A percentile compares a stretch with the other conserved stretches of the same genome.
Conservation (phyloP, 2,888 invertebrate species). For the Atethmia centrago region DNA sequence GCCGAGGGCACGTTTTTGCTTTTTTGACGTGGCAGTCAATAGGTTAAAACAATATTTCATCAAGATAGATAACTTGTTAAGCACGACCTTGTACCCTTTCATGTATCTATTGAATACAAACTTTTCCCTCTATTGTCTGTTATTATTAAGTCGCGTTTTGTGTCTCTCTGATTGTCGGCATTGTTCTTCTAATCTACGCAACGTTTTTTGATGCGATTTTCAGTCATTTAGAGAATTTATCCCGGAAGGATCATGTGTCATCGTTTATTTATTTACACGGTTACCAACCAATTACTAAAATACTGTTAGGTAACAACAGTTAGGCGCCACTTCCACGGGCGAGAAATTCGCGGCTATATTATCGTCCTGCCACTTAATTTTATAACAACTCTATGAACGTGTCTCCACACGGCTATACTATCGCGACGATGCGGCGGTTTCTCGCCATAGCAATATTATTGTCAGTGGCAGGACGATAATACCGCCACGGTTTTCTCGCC, state of each 20-base stretch:
- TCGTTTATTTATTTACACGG: background rate
- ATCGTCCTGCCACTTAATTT: too few species aligned
- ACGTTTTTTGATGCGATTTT: background rate
- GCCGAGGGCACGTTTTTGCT: too few species aligned
- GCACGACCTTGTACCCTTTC: constrained; percentile 29
- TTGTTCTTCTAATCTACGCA: background rate
- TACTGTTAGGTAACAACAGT: constrained; percentile 3
- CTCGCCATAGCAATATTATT: too few species aligned
- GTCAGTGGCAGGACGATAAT: too few species aligned
- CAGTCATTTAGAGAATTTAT: background rate
- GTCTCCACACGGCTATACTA: too few species aligned
- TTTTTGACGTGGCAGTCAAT: too few species aligned
- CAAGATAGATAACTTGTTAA: constrained; percentile 7
- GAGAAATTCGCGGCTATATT: too few species aligned
- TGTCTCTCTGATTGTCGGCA: background rate
- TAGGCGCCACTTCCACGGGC: too few species aligned
- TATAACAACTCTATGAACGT: too few species aligned
- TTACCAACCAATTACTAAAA: background rate
- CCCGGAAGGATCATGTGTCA: background rate
- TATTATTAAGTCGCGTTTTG: background rate
- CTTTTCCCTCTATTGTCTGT: constrained; percentile 32
- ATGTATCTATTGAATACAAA: constrained; percentile 14
- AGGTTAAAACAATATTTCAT: constrained; percentile 23
- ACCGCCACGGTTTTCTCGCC: too few species aligned
- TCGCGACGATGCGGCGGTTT: too few species aligned